These are phyloP conservation scores for Hoplodrina blanda DNA, from an alignment of 2,888 invertebrate species.

Conservation along the genomic window DNA sequence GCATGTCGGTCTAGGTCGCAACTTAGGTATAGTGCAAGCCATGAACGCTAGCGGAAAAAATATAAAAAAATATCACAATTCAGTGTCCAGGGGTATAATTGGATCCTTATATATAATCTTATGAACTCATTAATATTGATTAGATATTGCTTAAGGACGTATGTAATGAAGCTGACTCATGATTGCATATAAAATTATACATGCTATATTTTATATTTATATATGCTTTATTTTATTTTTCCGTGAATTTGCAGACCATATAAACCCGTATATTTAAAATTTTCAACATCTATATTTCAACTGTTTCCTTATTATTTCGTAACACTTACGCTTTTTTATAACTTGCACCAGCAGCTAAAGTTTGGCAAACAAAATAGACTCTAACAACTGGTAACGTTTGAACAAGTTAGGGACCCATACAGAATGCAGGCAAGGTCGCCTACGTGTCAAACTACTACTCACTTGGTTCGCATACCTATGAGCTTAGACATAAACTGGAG, in stretches of 20 bases:
- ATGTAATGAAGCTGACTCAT: constrained; percentile 6
- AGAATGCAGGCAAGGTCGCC: constrained; percentile 75
- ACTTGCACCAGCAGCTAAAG: constrained; percentile 31
- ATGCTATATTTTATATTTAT: not conserved
- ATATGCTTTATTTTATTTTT: not conserved
- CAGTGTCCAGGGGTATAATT: constrained; percentile 4
- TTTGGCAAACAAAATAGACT: constrained; percentile 61
- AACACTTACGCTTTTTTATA: constrained; percentile 6
- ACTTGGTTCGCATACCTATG: constrained; percentile 55
- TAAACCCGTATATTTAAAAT: not conserved
- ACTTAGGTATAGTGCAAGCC: constrained; percentile 47
- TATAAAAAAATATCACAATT: constrained; percentile 12
- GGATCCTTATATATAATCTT: constrained; percentile 8
- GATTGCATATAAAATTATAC: constrained; percentile 1
- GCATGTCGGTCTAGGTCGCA: constrained; percentile 83
- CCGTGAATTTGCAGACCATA: not conserved
- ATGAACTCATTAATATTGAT: constrained; percentile 29
- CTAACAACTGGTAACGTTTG: constrained; percentile 66
- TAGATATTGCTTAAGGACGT: constrained; percentile 9
- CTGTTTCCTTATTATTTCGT: not conserved
- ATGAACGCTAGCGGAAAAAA: constrained; percentile 61
- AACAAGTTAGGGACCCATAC: constrained; percentile 70
- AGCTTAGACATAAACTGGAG: constrained; percentile 37
- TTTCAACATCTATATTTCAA: not conserved
- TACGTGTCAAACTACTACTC: constrained; percentile 60